A percentile compares a stretch with the other conserved stretches of the same genome.
Evolutionary conservation across 2,888 invertebrate genomes (phyloP).

Genomic region (Nineta flava): DNA sequence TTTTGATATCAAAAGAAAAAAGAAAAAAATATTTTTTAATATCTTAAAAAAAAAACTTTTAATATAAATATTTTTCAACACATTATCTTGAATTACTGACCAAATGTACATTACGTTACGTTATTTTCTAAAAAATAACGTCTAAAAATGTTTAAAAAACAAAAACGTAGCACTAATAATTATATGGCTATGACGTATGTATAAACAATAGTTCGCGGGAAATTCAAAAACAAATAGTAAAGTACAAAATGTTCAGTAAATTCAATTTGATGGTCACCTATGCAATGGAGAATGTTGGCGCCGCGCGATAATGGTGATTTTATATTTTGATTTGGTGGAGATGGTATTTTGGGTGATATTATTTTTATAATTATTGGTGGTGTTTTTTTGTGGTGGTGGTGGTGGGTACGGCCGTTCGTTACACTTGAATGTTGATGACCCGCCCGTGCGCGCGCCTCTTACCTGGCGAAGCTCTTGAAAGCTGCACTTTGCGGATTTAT

Average conservation of each 20-base stretch:
- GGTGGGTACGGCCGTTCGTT: constrained; percentile 21
- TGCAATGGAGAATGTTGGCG: constrained; percentile 25
- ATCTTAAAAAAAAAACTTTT: background rate
- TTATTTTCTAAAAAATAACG: no score
- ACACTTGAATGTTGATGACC: constrained; percentile 2
- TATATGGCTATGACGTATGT: no score
- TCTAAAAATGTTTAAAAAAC: no score
- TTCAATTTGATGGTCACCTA: constrained; percentile 25
- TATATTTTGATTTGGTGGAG: no score
- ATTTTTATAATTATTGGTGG: background rate
- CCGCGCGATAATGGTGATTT: constrained; percentile 15
- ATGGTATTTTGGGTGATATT: no score
- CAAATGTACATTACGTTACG: background rate
- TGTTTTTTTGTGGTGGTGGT: constrained; percentile 19
- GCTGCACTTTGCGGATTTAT: constrained; percentile 99
- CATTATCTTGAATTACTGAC: background rate
- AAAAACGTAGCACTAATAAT: no score
- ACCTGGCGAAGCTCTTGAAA: constrained; percentile 99
- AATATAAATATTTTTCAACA: background rate
- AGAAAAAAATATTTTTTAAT: background rate
- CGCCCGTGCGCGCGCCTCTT: constrained; percentile 34
- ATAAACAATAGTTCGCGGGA: no score
- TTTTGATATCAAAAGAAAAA: background rate
- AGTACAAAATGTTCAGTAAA: background rate
- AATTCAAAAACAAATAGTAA: no score